Conservation (phyloP, 1,140 invertebrate species). For the Drosophila nikananu region DNA sequence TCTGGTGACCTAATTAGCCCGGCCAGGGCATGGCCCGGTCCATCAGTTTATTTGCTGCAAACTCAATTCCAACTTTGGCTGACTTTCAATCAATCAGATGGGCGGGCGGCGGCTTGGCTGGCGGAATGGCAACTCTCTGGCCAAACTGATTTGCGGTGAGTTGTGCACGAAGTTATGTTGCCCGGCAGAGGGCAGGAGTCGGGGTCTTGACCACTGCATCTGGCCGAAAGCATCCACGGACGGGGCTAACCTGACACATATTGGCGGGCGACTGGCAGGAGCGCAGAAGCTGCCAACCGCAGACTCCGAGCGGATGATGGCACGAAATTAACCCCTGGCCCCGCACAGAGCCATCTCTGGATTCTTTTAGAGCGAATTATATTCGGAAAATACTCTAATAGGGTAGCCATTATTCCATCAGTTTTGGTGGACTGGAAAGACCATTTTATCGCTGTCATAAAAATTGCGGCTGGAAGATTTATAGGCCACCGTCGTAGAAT, state of each 20-base stretch:
- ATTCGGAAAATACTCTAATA: background rate
- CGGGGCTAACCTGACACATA: conserved; percentile 45
- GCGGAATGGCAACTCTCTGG: conserved; percentile 19
- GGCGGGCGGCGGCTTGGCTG: background rate
- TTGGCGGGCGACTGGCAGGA: conserved; percentile 18
- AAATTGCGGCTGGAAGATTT: conserved; percentile 38
- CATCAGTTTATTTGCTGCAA: conserved; percentile 45
- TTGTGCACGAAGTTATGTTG: conserved; percentile 51
- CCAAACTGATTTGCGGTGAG: conserved; percentile 66
- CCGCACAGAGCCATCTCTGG: conserved; percentile 7
- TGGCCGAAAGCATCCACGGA: conserved; percentile 15
- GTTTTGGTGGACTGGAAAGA: background rate
- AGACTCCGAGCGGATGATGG: background rate
- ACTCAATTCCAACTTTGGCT: conserved; percentile 59
- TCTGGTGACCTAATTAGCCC: conserved; percentile 30
- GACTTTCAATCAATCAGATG: conserved; percentile 70
- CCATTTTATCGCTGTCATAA: conserved; percentile 34
- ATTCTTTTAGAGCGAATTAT: conserved; percentile 38
- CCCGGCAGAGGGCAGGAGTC: background rate
- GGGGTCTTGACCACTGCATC: conserved; percentile 25
- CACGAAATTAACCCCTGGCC: conserved; percentile 9
- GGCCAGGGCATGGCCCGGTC: conserved; percentile 29
- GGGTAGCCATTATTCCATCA: conserved; percentile 7
- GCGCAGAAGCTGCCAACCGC: background rate
- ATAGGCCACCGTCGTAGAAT: background rate